These are phyloP conservation scores for Netelia fuscicornis DNA, from an alignment of 2,888 invertebrate species.

Conservation along the genomic window DNA sequence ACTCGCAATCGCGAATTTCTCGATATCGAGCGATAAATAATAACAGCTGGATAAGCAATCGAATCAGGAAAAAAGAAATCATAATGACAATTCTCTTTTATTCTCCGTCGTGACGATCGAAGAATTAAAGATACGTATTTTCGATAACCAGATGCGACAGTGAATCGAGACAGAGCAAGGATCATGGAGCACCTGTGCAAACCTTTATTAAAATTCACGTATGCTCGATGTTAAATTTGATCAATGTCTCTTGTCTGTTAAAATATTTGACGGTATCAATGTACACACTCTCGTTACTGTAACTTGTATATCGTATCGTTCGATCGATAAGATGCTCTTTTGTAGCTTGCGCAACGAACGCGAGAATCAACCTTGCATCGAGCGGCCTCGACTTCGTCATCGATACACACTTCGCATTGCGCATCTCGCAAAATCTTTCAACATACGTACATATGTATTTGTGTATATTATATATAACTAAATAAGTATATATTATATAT, in stretches of 20 bases:
- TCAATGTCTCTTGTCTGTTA: slow-evolving; percentile 12
- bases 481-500: too few relatives aligned
- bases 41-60: neutral
- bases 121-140: slow-evolving; percentile 23
- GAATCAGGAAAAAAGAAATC: neutral
- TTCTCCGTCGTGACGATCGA: neutral
- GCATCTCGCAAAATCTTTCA: slow-evolving; percentile 49
- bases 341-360: slow-evolving; percentile 18
- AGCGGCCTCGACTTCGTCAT: slow-evolving; percentile 51
- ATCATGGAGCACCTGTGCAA: slow-evolving; percentile 48
- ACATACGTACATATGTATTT: neutral
- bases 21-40: neutral
- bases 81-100: neutral
- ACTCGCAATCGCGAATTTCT: slow-evolving; percentile 2
- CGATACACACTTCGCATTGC: slow-evolving; percentile 37
- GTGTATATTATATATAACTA: neutral
- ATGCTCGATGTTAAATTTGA: slow-evolving; percentile 20
- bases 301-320: neutral
- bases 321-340: slow-evolving; percentile 30
- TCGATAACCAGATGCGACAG: slow-evolving; percentile 18
- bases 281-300: neutral
- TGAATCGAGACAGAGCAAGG: slow-evolving; percentile 16
- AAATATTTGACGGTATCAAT: slow-evolving; percentile 24
- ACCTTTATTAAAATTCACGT: slow-evolving; percentile 31
- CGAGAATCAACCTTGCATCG: slow-evolving; percentile 52